Evolutionary conservation across 2,113 vertebrate species (phyloP).

Genomic region (Phoxinus phoxinus): DNA sequence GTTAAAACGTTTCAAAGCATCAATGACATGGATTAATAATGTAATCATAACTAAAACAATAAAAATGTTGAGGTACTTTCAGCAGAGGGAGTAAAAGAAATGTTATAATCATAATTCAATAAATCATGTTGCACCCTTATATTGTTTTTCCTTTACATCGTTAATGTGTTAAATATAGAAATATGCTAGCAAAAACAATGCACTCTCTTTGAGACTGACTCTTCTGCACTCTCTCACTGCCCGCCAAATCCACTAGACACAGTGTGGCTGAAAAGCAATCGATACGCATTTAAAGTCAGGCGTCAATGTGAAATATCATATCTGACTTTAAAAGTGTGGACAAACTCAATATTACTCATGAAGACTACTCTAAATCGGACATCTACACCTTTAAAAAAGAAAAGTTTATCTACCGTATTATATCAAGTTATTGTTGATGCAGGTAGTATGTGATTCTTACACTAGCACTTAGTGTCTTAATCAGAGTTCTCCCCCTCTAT

Average conservation of each 20-base stretch:
- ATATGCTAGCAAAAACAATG: no score
- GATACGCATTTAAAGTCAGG: background rate
- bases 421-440: background rate
- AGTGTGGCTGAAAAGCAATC: slow-evolving; percentile 80
- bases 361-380: background rate
- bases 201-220: slow-evolving; percentile 90
- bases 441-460: slow-evolving; percentile 67
- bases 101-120: no score
- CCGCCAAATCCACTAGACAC: slow-evolving; percentile 94
- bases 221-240: slow-evolving; percentile 89
- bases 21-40: no score
- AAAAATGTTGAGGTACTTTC: no score
- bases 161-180: no score
- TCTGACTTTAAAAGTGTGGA: background rate
- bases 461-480: slow-evolving; percentile 77
- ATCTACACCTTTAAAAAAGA: background rate
- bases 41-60: no score
- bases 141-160: no score
- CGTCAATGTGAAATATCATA: background rate
- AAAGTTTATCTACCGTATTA: background rate
- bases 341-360: background rate
- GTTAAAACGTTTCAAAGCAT: no score
- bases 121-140: no score
- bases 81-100: no score
- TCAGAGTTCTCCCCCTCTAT: slow-evolving; percentile 80